These are phyloP conservation scores for Felis chaus DNA, from an alignment of 2,113 vertebrate species.

Conservation along the genomic window DNA sequence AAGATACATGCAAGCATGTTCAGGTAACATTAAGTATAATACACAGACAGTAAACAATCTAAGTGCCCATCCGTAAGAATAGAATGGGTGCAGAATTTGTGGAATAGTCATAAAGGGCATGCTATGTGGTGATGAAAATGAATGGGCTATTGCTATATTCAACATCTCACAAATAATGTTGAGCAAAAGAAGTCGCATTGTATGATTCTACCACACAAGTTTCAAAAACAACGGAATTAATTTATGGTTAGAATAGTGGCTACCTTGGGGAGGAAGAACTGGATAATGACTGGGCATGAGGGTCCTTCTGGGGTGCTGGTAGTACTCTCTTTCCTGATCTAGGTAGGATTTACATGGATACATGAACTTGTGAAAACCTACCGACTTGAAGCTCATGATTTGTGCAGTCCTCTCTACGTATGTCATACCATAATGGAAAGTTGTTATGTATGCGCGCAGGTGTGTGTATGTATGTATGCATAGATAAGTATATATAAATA, in stretches of 20 bases:
- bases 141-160: not conserved
- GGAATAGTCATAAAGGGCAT: not conserved
- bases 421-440: not conserved
- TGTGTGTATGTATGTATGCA: accelerated
- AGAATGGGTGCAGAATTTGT: not conserved
- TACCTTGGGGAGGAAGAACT: not conserved
- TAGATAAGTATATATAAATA: not conserved
- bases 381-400: not conserved
- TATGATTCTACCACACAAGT: not conserved
- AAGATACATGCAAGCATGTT: not conserved
- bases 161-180: not conserved
- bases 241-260: not conserved
- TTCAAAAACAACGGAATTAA: slow-evolving; percentile 5
- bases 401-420: not conserved
- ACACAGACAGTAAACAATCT: not conserved
- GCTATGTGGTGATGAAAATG: not conserved
- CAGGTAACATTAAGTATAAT: not conserved
- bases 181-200: not conserved
- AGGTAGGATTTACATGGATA: not conserved
- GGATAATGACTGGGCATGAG: not conserved
- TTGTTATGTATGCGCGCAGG: not conserved
- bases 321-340: not conserved
- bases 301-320: not conserved
- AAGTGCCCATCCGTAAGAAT: not conserved
- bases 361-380: not conserved